These are phyloP conservation scores for Myotis lucifugus DNA, from an alignment of 2,113 vertebrate genomes.

Conservation along the genomic window DNA sequence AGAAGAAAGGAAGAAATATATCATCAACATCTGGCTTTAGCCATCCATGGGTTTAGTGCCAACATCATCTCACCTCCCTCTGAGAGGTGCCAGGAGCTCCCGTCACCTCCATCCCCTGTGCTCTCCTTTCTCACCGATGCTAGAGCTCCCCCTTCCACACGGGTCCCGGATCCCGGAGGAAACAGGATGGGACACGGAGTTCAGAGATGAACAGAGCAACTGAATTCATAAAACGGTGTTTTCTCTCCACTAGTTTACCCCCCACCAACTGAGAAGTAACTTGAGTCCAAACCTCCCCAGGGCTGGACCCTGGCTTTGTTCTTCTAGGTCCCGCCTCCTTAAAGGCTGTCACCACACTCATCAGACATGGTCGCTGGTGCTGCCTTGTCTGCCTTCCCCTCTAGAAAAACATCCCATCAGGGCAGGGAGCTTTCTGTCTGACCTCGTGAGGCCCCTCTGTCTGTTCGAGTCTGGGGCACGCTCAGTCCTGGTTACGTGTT, in stretches of 20 bases:
- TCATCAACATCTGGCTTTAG: not conserved
- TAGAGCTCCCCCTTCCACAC: not conserved
- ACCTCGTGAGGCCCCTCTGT: not conserved
- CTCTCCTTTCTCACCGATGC: not conserved
- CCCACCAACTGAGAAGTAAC: not conserved
- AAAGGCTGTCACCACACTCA: rapidly evolving
- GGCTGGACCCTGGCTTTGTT: not conserved
- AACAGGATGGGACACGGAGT: not conserved
- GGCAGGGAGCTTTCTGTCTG: not conserved
- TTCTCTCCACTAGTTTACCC: not conserved
- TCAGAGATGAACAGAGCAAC: not conserved
- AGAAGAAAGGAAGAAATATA: not conserved
- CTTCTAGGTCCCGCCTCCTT: not conserved
- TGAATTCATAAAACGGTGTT: not conserved
- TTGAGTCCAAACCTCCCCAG: no score
- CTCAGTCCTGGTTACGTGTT: not conserved
- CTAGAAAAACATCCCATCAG: not conserved
- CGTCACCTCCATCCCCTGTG: not conserved
- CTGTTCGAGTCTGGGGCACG: not conserved
- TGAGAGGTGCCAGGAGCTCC: not conserved
- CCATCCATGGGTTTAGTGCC: not conserved
- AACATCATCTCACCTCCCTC: not conserved
- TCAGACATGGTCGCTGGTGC: not conserved
- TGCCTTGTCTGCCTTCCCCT: not conserved
- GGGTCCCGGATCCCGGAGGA: not conserved